Evolutionary conservation across 1,140 invertebrate genomes (phyloP).

Genomic region (Elymnias hypermnestra): DNA sequence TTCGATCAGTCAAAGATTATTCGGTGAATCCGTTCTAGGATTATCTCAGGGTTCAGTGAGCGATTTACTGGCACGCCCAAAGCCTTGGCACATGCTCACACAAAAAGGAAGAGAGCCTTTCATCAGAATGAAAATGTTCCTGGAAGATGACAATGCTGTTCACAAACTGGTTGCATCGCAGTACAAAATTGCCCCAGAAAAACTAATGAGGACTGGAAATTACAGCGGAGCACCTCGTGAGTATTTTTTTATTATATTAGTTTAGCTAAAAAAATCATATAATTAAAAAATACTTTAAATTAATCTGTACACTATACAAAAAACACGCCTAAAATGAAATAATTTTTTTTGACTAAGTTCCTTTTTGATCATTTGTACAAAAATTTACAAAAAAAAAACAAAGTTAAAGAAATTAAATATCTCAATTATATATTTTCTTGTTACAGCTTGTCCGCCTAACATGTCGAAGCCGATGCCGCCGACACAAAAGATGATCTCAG

Average conservation of each 20-base stretch:
- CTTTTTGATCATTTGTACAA: too few species aligned
- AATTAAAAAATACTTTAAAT: too few species aligned
- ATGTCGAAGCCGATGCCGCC: conserved; percentile 86
- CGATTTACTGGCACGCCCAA: conserved; percentile 94
- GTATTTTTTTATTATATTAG: conserved; percentile 68
- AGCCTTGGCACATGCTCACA: conserved; percentile 98
- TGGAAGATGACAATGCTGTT: conserved; percentile 97
- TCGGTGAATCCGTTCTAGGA: conserved; percentile 97
- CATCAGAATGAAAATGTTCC: conserved; percentile 98
- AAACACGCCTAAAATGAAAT: too few species aligned
- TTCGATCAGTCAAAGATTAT: conserved; percentile 98
- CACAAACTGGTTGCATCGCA: conserved; percentile 97
- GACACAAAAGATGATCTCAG: conserved; percentile 84
- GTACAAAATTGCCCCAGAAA: conserved; percentile 98
- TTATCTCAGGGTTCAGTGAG: conserved; percentile 97
- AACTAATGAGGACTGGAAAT: conserved; percentile 95
- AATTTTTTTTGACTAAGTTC: too few species aligned
- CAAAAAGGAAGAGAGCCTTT: conserved; percentile 98
- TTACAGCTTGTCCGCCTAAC: conserved; percentile 82
- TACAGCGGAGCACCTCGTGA: conserved; percentile 90
- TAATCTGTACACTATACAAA: too few species aligned
- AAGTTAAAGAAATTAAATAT: too few species aligned
- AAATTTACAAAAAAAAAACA: too few species aligned
- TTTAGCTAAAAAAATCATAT: too few species aligned
- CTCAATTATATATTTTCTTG: too few species aligned